Percentiles rank a stretch among this genome's conserved stretches.
Evolutionary conservation across 2,888 invertebrate species (phyloP).

Genomic region (Rugalucina vietnamica): DNA sequence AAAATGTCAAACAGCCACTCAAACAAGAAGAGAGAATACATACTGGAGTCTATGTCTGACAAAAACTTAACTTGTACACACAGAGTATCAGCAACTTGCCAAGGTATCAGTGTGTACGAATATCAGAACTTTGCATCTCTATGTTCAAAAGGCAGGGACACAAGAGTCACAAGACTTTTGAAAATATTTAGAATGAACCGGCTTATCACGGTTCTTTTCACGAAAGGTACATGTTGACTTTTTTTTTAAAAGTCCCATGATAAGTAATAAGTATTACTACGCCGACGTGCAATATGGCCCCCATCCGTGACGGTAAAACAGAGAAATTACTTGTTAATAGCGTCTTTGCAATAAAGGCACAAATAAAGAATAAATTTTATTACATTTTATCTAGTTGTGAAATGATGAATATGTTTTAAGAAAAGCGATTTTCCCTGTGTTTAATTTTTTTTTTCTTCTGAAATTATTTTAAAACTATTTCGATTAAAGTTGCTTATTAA

Average conservation of each 20-base stretch:
- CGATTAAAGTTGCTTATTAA: too few relatives aligned
- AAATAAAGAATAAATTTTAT: constrained; percentile 7
- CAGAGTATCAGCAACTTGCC: too few relatives aligned
- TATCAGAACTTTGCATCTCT: too few relatives aligned
- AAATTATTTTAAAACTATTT: too few relatives aligned
- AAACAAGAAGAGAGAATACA: constrained; percentile 35
- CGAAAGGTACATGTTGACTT: too few relatives aligned
- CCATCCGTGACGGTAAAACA: constrained; percentile 11
- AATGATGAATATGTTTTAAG: constrained; percentile 2
- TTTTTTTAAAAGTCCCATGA: too few relatives aligned
- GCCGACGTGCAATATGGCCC: neutral
- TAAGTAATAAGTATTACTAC: constrained; percentile 2
- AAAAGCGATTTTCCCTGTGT: neutral
- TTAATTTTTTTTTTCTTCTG: neutral
- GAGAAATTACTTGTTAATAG: constrained; percentile 2
- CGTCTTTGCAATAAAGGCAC: neutral
- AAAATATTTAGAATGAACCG: too few relatives aligned
- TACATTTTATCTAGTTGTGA: neutral
- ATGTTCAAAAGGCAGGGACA: too few relatives aligned
- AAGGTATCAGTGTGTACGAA: too few relatives aligned
- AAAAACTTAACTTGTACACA: too few relatives aligned
- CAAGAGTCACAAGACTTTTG: too few relatives aligned
- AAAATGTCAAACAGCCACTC: constrained; percentile 56
- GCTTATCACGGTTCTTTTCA: too few relatives aligned
- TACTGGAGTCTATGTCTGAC: neutral